Conservation (phyloP, 2,113 vertebrate species). For the Puntigrus tetrazona region DNA sequence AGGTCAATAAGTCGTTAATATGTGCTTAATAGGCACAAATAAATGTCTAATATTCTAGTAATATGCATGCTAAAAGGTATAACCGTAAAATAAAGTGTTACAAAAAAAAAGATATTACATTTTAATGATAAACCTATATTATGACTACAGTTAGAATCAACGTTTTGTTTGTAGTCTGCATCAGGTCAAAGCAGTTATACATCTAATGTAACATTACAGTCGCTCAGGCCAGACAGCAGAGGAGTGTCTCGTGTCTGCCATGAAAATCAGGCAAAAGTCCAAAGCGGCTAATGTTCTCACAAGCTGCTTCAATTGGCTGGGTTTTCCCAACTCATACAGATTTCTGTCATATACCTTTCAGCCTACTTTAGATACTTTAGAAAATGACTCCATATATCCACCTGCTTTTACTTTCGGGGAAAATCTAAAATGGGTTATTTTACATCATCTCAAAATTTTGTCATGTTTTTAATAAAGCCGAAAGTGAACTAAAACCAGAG, state of each 20-base stretch:
- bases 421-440: background rate
- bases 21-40: no score
- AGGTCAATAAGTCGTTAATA: no score
- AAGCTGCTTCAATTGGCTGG: background rate
- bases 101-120: no score
- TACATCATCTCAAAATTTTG: background rate
- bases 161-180: background rate
- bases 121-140: background rate
- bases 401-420: background rate
- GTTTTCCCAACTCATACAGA: background rate
- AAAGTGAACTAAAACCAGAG: background rate
- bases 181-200: background rate
- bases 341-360: background rate
- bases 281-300: background rate
- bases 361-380: background rate
- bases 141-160: background rate
- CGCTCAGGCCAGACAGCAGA: background rate
- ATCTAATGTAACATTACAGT: background rate
- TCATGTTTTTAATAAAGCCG: background rate
- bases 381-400: background rate
- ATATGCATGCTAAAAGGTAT: no score
- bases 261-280: background rate
- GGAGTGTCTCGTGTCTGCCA: background rate
- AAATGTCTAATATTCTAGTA: no score
- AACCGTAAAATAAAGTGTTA: no score